These are phyloP conservation scores for Oncorhynchus nerka DNA, from an alignment of 2,113 vertebrate genomes.

Conservation along the genomic window DNA sequence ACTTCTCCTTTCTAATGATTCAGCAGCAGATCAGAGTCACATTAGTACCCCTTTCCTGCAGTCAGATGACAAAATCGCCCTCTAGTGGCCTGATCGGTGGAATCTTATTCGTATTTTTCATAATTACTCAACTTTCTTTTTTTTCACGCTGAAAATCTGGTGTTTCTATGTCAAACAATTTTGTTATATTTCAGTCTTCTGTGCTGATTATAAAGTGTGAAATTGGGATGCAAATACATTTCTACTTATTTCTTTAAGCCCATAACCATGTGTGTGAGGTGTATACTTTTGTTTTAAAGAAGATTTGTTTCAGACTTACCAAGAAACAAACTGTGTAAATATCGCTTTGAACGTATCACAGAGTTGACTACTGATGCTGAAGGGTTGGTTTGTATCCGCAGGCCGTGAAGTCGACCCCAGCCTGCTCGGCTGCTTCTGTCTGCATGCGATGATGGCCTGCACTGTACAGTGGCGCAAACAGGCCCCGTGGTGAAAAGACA, in stretches of 20 bases:
- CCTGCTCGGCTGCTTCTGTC: conserved; percentile 16
- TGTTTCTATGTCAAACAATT: too few species aligned
- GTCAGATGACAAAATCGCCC: background rate
- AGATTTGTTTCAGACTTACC: too few species aligned
- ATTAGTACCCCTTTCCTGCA: background rate
- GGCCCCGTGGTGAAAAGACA: conserved; percentile 50
- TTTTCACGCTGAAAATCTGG: too few species aligned
- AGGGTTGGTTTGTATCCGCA: conserved; percentile 4
- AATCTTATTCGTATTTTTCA: too few species aligned
- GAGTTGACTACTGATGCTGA: background rate
- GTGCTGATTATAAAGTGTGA: too few species aligned
- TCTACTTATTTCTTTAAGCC: too few species aligned
- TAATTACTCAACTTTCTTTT: too few species aligned
- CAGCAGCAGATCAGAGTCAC: conserved; percentile 19
- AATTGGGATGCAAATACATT: too few species aligned
- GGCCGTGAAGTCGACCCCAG: conserved; percentile 8
- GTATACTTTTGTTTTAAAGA: too few species aligned
- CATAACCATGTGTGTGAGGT: too few species aligned
- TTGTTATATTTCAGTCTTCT: too few species aligned
- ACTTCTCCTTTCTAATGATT: conserved; percentile 30
- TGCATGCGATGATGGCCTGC: conserved; percentile 34
- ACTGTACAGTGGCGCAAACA: conserved; percentile 17
- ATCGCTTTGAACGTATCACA: background rate
- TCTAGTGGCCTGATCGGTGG: too few species aligned
- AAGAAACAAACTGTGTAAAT: background rate